phyloP scores from a whole-genome alignment of 1,140 invertebrate species.

The Melipona quadrifasciata region DNA sequence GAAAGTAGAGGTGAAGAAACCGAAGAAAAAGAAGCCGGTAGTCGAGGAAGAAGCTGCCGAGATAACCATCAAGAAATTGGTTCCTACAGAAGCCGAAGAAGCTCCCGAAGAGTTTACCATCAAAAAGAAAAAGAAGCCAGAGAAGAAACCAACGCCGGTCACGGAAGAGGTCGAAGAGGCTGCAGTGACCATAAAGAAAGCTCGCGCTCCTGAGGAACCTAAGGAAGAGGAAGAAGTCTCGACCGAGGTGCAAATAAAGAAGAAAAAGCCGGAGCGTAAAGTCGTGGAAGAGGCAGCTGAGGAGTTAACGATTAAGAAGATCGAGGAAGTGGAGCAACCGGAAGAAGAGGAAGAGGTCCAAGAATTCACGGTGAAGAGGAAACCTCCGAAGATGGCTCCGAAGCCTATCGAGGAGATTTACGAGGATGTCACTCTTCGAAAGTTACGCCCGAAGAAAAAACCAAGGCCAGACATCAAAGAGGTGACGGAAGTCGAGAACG shows the following conservation, averaged over 20 bases:
- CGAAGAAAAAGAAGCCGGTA: constrained; percentile 66
- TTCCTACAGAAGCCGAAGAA: constrained; percentile 39
- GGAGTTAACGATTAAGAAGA: constrained; percentile 73
- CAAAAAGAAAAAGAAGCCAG: constrained; percentile 69
- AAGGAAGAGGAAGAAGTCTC: constrained; percentile 57
- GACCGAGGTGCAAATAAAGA: constrained; percentile 53
- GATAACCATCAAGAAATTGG: constrained; percentile 56
- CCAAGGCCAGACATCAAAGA: constrained; percentile 85
- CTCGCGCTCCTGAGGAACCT: constrained; percentile 58
- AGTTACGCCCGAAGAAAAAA: constrained; percentile 85
- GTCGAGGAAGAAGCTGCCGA: constrained; percentile 68
- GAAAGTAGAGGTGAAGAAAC: constrained; percentile 63
- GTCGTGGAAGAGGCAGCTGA: constrained; percentile 75
- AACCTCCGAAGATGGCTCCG: constrained; percentile 76
- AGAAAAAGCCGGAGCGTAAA: constrained; percentile 57
- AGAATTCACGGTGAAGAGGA: constrained; percentile 82
- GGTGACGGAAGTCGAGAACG: constrained; percentile 87
- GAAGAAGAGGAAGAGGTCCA: constrained; percentile 64
- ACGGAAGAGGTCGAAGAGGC: constrained; percentile 80
- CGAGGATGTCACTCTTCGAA: constrained; percentile 88
- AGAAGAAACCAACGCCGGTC: constrained; percentile 58
- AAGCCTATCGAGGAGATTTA: constrained; percentile 86
- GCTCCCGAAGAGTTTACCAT: constrained; percentile 67
- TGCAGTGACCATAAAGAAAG: constrained; percentile 73
- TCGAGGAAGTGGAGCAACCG: constrained; percentile 66